phyloP scores from a whole-genome alignment of 2,113 vertebrate genomes.

The Nothobranchius furzeri region DNA sequence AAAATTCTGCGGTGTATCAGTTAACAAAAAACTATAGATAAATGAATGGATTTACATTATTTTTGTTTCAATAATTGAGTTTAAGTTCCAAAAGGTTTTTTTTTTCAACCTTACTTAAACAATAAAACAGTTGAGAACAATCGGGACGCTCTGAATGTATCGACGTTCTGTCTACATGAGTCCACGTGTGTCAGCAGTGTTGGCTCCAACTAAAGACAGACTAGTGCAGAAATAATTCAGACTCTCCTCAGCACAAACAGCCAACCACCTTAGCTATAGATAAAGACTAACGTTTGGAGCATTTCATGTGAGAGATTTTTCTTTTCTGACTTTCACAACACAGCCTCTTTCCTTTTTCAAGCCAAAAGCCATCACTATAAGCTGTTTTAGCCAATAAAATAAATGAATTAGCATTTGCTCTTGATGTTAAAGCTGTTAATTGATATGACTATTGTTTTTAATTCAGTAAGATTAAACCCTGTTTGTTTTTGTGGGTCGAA shows the following conservation, averaged over 20 bases:
- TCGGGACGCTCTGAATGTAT: constrained; percentile 62
- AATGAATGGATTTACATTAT: too few species aligned
- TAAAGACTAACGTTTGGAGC: neutral
- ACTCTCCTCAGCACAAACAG: constrained; percentile 2
- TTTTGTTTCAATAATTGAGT: too few species aligned
- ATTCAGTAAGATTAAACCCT: neutral
- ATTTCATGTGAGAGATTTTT: too few species aligned
- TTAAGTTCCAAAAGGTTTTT: too few species aligned
- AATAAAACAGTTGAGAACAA: constrained; percentile 22
- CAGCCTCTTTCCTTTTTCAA: too few species aligned
- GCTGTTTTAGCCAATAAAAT: too few species aligned
- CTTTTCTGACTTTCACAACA: too few species aligned
- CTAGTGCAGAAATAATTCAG: constrained; percentile 33
- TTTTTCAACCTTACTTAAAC: neutral
- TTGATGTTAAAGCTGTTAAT: neutral
- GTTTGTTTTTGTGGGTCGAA: too few species aligned
- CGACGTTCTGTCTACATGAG: constrained; percentile 48
- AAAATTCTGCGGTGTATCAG: too few species aligned
- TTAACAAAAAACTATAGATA: too few species aligned
- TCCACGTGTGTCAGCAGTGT: constrained; percentile 46
- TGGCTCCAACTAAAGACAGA: constrained; percentile 4
- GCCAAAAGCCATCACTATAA: too few species aligned
- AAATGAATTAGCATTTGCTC: neutral
- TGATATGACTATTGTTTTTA: neutral
- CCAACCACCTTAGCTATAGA: neutral